Percentiles rank a stretch among this genome's conserved stretches.
phyloP scores from a whole-genome alignment of 1,140 invertebrate genomes.

The Aphelenchoides besseyi region DNA sequence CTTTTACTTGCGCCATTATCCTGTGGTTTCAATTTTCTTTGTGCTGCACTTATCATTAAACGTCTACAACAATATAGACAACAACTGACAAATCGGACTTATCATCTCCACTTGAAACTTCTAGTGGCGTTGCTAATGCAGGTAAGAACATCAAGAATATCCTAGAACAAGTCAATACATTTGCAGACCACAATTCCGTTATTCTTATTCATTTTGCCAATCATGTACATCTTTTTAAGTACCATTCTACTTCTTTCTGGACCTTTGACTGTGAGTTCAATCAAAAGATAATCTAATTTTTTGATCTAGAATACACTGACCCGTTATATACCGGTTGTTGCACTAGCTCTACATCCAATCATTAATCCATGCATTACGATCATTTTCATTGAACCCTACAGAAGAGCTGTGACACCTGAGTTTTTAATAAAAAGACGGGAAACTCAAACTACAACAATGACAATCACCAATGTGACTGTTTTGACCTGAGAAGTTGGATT shows the following conservation, averaged over 20 bases:
- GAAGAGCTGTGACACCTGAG: background rate
- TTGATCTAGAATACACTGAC: background rate
- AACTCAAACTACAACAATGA: too few relatives aligned
- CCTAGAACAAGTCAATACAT: background rate
- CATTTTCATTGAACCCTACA: constrained; percentile 1
- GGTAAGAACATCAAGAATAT: background rate
- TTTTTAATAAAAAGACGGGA: too few relatives aligned
- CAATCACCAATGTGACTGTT: too few relatives aligned
- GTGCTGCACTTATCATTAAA: constrained; percentile 14
- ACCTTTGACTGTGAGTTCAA: background rate
- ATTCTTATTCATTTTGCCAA: background rate
- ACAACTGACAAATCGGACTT: constrained; percentile 23
- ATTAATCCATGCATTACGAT: background rate
- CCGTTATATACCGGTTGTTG: background rate
- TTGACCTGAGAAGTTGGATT: too few relatives aligned
- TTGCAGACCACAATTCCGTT: background rate
- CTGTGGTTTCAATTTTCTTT: constrained; percentile 24
- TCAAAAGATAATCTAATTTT: background rate
- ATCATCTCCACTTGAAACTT: constrained; percentile 26
- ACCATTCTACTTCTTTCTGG: background rate
- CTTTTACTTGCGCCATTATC: constrained; percentile 24
- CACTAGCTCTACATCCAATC: background rate
- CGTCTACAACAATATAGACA: constrained; percentile 20
- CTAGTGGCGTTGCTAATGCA: constrained; percentile 19
- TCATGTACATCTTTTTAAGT: background rate